phyloP scores from a whole-genome alignment of 2,888 invertebrate species.

The Cactoblastis cactorum region DNA sequence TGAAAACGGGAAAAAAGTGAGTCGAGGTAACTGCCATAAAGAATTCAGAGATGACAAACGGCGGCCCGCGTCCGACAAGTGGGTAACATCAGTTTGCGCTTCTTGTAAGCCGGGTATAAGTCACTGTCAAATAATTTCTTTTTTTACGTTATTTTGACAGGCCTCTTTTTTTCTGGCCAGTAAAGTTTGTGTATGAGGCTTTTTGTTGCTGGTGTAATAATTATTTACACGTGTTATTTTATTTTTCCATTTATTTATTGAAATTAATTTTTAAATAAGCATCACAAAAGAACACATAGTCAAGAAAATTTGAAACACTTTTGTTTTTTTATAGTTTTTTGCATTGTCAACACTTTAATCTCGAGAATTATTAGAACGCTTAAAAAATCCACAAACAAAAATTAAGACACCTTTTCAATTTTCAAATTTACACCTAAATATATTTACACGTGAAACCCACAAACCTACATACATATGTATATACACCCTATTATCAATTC shows the following conservation, averaged over 20 bases:
- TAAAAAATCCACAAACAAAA: too few species aligned
- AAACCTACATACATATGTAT: too few species aligned
- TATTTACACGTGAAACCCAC: too few species aligned
- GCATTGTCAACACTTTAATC: too few species aligned
- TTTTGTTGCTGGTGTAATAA: neutral
- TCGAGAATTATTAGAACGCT: too few species aligned
- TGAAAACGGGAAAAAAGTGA: neutral
- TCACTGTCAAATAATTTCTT: neutral
- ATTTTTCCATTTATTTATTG: neutral
- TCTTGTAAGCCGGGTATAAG: slow-evolving; percentile 30
- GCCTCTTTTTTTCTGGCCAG: neutral
- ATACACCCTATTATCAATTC: neutral
- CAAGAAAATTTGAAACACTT: too few species aligned
- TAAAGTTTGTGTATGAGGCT: neutral
- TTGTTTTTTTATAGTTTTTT: too few species aligned
- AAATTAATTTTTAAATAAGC: neutral
- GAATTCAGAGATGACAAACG: slow-evolving; percentile 58
- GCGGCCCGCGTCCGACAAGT: slow-evolving; percentile 44
- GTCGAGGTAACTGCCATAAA: slow-evolving; percentile 32
- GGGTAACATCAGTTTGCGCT: slow-evolving; percentile 48
- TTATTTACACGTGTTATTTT: neutral
- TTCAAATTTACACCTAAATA: too few species aligned
- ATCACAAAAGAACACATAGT: too few species aligned
- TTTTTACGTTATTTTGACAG: neutral
- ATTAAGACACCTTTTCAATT: too few species aligned